Evolutionary conservation across 2,113 vertebrate genomes (phyloP), one percentile per base, ranked within the genome.

Genomic region (Psittacus erithacus): DNA sequence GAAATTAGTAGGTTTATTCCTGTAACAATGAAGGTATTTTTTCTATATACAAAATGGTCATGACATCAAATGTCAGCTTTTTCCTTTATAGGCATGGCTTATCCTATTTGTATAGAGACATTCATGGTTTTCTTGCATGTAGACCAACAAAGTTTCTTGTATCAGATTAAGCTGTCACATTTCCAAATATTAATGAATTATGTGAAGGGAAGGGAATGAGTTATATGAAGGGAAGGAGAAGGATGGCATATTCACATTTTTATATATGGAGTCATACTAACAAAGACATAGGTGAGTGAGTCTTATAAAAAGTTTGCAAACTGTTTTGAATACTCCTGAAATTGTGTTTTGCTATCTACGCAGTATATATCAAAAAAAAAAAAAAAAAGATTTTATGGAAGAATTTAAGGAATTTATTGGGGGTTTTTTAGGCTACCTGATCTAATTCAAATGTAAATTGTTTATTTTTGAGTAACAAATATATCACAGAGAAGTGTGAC

Each of bases 101-200:
- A 65, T 44, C 27, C 12, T 16, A 60, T 29, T 64, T 81, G 19
- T 49, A 78, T 83, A 59, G 47, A 80, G 80, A 57, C 13, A 44
- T 76, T 52, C 23, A 46, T 31, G n/a, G 15, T 5, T 28, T 90
- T 86, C 70, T 79, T 92, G 20, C 14, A 28, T 7, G 35, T 33
- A 78, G 35, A 74, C 14, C 24, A 87, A 60, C 7, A 38, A 91
- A 13, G 2, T 85, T 68, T 71, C 33, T 87, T 79, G 18, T 24
- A 41, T 63, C 20, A 75, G 28, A 85, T 15, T n/a, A 74, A 78
- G 8, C 2, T 64, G 28, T 19, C 13, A 92, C 16, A 44, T 75
- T 95, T 86, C 78, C 41, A 94, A 83, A 25, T 79, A 82, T 46
- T 82, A 88, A 62, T 79, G 29, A 79, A 68, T 82, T 82, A 65